A percentile compares a stretch with the other conserved stretches of the same genome.
These are phyloP conservation scores for Ptiloglossa arizonensis DNA, from an alignment of 1,140 invertebrate species.

Conservation along the genomic window DNA sequence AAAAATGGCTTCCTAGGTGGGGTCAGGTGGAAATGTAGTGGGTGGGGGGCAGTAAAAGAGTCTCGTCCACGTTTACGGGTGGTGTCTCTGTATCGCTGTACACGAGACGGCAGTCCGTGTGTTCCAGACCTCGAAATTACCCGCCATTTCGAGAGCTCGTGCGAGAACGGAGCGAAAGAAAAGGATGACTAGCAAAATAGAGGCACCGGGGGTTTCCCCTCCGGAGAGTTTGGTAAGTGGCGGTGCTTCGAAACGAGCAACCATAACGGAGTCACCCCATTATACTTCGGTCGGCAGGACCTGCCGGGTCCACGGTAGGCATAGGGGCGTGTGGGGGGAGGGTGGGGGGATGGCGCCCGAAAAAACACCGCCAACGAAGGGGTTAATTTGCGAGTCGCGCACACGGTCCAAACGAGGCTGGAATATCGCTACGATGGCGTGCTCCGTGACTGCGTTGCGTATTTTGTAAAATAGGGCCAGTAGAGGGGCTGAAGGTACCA, in stretches of 20 bases:
- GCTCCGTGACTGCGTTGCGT: background rate
- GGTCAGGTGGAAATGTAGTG: too few species aligned
- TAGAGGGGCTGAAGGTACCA: fast-evolving
- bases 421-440: background rate
- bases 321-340: too few species aligned
- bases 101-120: background rate
- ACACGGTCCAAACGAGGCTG: background rate
- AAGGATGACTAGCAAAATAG: constrained; percentile 53
- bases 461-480: background rate
- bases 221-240: constrained; percentile 34
- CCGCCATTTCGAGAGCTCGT: constrained; percentile 35
- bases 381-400: constrained; percentile 32
- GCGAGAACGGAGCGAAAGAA: constrained; percentile 29
- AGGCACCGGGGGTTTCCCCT: constrained; percentile 33
- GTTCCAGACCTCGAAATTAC: constrained; percentile 46
- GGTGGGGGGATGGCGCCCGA: background rate
- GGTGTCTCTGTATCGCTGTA: too few species aligned
- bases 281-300: constrained; percentile 23
- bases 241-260: constrained; percentile 46
- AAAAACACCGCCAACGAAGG: constrained; percentile 21
- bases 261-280: constrained; percentile 33
- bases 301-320: background rate
- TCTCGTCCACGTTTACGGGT: too few species aligned
- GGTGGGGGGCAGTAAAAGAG: too few species aligned
- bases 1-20: background rate